Base-by-base conservation (phyloP, 2,113 vertebrate species). In the Ictalurus furcatus region DNA sequence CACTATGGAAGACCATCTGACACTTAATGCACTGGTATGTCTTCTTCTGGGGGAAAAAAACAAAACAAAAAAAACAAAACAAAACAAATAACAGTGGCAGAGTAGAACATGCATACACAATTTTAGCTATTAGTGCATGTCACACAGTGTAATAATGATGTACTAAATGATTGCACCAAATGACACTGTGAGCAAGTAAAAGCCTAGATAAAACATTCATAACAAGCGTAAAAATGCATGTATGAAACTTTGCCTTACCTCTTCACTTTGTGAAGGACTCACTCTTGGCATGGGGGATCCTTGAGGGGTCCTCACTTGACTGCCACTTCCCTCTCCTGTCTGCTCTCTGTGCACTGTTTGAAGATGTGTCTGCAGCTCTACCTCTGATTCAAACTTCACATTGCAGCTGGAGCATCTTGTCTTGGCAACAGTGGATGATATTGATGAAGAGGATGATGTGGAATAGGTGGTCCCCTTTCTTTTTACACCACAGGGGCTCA, bases 11-110 rank as follows among this genome's bases (percentile, higher is more conserved):
- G 92, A 99, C 98, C 98, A 99, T 99, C 96, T 99, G 98, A 96
- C 98, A 99, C 96, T 99, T 99, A 96, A 99, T 99, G 96, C 98
- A 99, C 93, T 99, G 98, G 94, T 99, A 99, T 48, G 98, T 99
- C 96, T 99, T 99, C 96, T 99, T 99, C 98, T 99, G 95, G 56
- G 6, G 3, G 19, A 59, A 71, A 84, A 48, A 71, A 30, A 17
- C 2, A 54, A n/a, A 37, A 17, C 6, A 1, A 37, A 19, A 19
- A 28, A 81, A 7, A 19, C 5, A 73, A 37, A 48, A 48, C 44
- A 48, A 54, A 54, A 9, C 40, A 71, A 74, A 58, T 30, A 11
- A 82, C 54, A 78, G 6, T 48, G 7, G 80, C 6, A 78, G 30
- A 56, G 3, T 19, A 56, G 14, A 30, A 16, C 61, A 23, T 28